These are phyloP conservation scores for Catharus minimus DNA, from an alignment of 2,113 vertebrate genomes.

Conservation along the genomic window DNA sequence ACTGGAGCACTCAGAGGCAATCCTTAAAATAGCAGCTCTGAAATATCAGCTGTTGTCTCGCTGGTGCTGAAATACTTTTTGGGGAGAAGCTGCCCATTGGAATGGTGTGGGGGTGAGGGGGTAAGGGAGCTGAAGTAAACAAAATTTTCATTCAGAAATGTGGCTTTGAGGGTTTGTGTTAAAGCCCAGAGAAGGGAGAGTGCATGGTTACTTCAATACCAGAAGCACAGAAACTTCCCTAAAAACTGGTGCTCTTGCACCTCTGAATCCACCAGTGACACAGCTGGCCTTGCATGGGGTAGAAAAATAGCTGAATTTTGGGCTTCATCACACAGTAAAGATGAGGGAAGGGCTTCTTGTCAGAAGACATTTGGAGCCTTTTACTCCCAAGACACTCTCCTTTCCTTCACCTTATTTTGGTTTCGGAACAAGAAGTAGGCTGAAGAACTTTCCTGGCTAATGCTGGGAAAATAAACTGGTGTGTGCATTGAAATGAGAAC, in stretches of 20 bases:
- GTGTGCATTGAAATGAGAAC: background rate
- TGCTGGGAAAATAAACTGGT: background rate
- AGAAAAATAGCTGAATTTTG: background rate
- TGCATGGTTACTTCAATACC: background rate
- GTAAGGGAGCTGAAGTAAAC: background rate
- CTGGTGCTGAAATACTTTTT: background rate
- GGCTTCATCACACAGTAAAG: background rate
- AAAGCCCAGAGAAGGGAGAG: background rate
- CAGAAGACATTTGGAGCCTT: background rate
- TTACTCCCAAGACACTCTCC: background rate
- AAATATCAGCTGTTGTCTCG: background rate
- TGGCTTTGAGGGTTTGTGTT: background rate
- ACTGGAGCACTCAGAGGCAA: background rate
- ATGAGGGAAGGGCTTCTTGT: background rate
- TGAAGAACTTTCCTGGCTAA: background rate
- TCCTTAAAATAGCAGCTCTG: slow-evolving; percentile 28
- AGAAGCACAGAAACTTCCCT: background rate
- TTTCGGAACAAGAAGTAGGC: background rate
- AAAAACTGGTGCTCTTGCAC: background rate
- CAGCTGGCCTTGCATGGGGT: background rate
- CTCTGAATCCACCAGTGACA: background rate
- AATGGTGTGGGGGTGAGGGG: background rate
- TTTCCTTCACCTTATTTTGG: background rate
- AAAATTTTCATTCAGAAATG: background rate
- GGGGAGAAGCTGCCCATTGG: background rate